These are phyloP conservation scores for Colletes gigas DNA, from an alignment of 1,140 invertebrate genomes.

Conservation along the genomic window DNA sequence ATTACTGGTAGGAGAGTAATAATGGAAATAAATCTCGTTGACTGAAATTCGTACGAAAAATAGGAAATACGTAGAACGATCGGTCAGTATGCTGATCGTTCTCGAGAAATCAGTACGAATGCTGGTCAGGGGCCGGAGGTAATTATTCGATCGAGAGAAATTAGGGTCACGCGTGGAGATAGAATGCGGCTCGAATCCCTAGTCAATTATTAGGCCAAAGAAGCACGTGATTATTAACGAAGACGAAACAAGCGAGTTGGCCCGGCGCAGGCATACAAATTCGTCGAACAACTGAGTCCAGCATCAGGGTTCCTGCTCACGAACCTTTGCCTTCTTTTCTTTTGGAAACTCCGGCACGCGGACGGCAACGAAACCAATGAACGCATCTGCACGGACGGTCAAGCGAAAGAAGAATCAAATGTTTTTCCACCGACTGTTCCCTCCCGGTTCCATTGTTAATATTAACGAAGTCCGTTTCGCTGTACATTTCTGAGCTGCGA, in stretches of 20 bases:
- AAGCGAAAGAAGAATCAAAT: conserved; percentile 4
- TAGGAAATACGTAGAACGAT: background rate
- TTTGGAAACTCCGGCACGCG: background rate
- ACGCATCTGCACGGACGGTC: conserved; percentile 7
- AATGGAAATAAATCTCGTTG: no score
- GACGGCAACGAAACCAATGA: conserved; percentile 9
- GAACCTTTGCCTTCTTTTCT: conserved; percentile 11
- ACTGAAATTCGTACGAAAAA: background rate
- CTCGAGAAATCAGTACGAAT: background rate
- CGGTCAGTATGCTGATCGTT: background rate
- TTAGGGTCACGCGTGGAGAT: background rate
- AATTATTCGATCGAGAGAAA: conserved; percentile 23
- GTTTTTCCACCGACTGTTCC: background rate
- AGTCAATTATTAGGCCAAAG: conserved; percentile 23
- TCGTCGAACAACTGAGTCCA: background rate
- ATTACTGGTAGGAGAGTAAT: no score
- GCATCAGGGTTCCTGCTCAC: conserved; percentile 28
- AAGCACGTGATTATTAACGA: conserved; percentile 30
- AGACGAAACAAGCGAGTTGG: conserved; percentile 21
- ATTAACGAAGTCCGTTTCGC: background rate
- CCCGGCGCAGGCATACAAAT: conserved; percentile 6
- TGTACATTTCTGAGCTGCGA: no score
- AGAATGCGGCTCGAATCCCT: background rate
- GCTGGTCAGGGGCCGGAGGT: conserved; percentile 10
- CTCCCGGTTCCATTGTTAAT: background rate